Evolutionary conservation across 1,140 invertebrate species (phyloP), one percentile per base, ranked within the genome.

Genomic region (Portunus trituberculatus): DNA sequence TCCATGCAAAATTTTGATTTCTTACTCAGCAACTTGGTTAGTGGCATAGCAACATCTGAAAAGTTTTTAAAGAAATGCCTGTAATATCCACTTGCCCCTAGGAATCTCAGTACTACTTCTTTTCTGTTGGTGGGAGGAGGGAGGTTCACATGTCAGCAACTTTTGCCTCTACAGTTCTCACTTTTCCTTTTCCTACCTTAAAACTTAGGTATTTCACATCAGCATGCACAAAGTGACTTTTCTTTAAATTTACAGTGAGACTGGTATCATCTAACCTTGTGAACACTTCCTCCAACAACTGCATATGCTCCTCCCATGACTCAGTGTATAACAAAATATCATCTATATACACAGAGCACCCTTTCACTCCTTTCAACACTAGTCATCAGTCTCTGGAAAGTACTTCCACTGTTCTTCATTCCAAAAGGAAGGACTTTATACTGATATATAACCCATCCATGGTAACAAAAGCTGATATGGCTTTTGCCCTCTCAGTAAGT

Each of bases 391-490:
- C 20, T 29, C 52, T 92, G 91, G 12, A 14, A 92, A 25, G 25
- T 25, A 31, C 91, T n/a, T 2, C 16, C n/a, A 67, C 0, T 76
- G 29, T 76, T 92, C 31, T 76, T 29, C 91, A 92, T 92, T 0
- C 91, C 59, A 76, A 92, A 92, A 16, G 91, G 52, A 28, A 67
- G n/a, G 7, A 92, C 52, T 67, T 67, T 59, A 14, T 76, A 92
- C 20, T 76, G 28, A 45, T 31, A 92, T 31, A 92, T 0, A 92
- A 31, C 14, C 48, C 28, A 92, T 92, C 52, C 10, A 14, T 31
- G 20, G 91, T 92, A 20, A 67, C 91, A 67, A 92, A 92, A n/a
- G 48, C 91, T 29, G 91, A 92, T 14, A 67, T 76, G 28, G 25
- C 28, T 67, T 92, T 92, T n/a, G 48, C 91, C 28, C 59, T 92